A percentile compares a stretch with the other conserved stretches of the same genome.
These are phyloP conservation scores for Phalacrocorax pelagicus DNA, from an alignment of 2,113 vertebrate genomes.

Conservation along the genomic window DNA sequence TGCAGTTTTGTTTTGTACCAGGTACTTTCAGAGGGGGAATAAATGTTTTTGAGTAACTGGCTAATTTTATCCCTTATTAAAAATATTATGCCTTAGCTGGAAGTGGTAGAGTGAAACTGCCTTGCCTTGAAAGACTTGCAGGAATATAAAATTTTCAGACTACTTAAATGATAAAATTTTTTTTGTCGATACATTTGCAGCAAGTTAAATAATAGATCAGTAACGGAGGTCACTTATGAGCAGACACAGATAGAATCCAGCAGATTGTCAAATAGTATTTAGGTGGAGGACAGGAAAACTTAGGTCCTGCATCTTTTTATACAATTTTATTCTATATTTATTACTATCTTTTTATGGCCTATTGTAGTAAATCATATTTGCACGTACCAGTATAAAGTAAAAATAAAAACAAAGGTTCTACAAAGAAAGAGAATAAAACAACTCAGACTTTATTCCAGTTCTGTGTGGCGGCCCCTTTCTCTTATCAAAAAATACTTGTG, in stretches of 20 bases:
- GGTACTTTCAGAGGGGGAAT: not conserved
- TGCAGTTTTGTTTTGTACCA: accelerated
- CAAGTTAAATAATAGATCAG: not conserved
- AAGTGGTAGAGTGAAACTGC: not conserved
- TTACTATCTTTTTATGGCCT: not conserved
- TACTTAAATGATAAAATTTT: not conserved
- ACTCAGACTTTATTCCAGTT: not conserved
- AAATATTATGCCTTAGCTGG: not conserved
- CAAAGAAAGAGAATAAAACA: not conserved
- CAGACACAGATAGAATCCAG: not conserved
- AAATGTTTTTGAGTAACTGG: not conserved
- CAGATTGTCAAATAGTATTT: not conserved
- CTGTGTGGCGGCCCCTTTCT: not conserved
- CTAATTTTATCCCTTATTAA: not conserved
- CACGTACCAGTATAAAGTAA: not conserved
- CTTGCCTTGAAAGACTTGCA: not conserved
- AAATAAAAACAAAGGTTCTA: not conserved
- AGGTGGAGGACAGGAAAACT: not conserved
- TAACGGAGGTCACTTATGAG: not conserved
- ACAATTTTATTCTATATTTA: not conserved
- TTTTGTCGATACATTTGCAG: not conserved
- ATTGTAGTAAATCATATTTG: not conserved
- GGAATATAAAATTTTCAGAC: not conserved
- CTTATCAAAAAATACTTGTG: not conserved
- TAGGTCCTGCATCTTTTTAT: not conserved